Conservation (phyloP, 2,113 vertebrate species). For the Cavia porcellus region DNA sequence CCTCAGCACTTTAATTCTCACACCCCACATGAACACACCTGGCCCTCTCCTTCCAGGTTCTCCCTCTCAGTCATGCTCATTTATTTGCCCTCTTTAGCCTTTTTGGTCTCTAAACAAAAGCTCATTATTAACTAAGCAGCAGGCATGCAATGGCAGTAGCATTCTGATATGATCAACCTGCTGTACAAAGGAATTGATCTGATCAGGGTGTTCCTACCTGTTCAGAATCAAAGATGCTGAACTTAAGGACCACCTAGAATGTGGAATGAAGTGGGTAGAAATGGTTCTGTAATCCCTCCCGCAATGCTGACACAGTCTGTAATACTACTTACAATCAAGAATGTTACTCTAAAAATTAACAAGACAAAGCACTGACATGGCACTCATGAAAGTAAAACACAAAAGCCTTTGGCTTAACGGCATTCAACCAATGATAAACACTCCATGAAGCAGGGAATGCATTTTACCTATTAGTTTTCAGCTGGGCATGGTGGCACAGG, state of each 20-base stretch:
- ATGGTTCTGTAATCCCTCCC: not conserved
- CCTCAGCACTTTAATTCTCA: not conserved
- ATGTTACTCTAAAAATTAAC: not conserved
- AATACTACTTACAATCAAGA: not conserved
- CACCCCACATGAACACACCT: not conserved
- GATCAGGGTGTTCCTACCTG: constrained; percentile 10
- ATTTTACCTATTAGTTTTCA: not conserved
- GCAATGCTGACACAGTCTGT: not conserved
- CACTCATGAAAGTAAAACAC: not conserved
- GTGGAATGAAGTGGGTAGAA: not conserved
- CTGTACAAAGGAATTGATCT: not conserved
- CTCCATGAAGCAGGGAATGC: not conserved
- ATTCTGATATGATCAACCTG: not conserved
- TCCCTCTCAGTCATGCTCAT: not conserved
- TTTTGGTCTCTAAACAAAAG: not conserved
- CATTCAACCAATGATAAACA: not conserved
- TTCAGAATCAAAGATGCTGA: constrained; percentile 37
- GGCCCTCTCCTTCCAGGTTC: not conserved
- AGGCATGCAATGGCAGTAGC: not conserved
- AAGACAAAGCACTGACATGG: not conserved
- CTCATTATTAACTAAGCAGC: constrained; percentile 44
- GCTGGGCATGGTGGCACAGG: not conserved
- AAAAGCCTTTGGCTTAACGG: not conserved
- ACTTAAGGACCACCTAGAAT: not conserved
- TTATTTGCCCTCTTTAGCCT: not conserved